Evolutionary conservation across 2,797 vertebrate species (phyloP).

Genomic region (Cossypha heuglini): DNA sequence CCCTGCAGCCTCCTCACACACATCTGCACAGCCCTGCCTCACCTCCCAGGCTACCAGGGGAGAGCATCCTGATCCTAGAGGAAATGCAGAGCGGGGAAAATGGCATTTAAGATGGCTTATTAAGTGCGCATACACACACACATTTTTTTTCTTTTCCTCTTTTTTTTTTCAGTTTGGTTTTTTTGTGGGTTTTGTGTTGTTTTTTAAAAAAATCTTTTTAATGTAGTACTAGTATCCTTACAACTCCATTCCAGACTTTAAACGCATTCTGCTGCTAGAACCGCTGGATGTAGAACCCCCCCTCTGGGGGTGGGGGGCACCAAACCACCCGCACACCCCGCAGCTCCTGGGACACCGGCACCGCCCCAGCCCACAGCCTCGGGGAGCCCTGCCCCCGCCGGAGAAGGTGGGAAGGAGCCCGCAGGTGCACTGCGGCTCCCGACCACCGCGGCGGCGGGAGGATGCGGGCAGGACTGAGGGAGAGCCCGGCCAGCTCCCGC

Average conservation of each 20-base stretch:
- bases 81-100: background rate
- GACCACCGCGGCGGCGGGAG: background rate
- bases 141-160: too few relatives aligned
- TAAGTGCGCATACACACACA: fast-evolving
- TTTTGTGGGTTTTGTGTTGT: background rate
- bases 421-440: background rate
- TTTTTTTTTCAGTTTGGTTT: too few relatives aligned
- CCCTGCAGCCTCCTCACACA: background rate
- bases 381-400: background rate
- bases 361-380: background rate
- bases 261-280: background rate
- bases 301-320: background rate
- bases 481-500: background rate
- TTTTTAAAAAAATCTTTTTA: background rate
- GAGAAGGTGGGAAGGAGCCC: background rate
- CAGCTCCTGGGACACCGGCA: background rate
- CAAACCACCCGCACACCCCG: too few relatives aligned
- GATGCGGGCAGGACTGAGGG: background rate
- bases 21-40: background rate
- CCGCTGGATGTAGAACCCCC: background rate
- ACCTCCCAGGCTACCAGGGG: fast-evolving
- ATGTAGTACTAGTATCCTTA: background rate
- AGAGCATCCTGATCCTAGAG: background rate
- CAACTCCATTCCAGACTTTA: background rate
- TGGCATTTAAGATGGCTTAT: background rate